phyloP scores from a whole-genome alignment of 2,888 invertebrate species.

The Clostera curtula region DNA sequence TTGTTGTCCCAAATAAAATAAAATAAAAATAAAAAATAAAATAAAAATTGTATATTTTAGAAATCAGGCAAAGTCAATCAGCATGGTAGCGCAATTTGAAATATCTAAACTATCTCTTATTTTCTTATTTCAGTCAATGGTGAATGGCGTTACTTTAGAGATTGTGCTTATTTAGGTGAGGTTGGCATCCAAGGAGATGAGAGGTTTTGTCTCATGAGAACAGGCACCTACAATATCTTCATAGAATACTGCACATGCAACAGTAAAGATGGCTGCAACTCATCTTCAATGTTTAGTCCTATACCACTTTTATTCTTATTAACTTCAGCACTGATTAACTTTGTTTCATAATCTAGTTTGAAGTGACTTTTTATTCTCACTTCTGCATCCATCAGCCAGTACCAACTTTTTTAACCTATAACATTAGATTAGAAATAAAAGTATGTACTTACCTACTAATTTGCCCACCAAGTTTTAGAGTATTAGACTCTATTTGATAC shows the following conservation, averaged over 20 bases:
- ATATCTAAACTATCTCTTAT: not conserved
- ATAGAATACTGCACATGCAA: conserved; percentile 95
- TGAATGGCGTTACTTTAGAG: conserved; percentile 90
- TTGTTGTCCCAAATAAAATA: too few relatives aligned
- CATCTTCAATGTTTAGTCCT: conserved; percentile 61
- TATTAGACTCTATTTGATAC: too few relatives aligned
- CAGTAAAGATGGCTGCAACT: conserved; percentile 93
- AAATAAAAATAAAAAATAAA: too few relatives aligned
- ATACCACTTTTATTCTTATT: conserved; percentile 31
- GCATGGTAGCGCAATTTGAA: too few relatives aligned
- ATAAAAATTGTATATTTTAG: too few relatives aligned
- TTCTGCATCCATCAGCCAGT: too few relatives aligned
- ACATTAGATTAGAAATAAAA: too few relatives aligned
- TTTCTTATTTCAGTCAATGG: conserved; percentile 80
- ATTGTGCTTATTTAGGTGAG: conserved; percentile 92
- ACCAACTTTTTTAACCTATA: too few relatives aligned
- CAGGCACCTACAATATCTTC: conserved; percentile 94
- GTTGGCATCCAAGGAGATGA: conserved; percentile 93
- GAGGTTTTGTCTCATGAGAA: conserved; percentile 91
- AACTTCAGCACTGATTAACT: conserved; percentile 10
- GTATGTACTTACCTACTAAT: too few relatives aligned
- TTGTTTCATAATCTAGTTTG: conserved; percentile 12
- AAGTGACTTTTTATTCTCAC: too few relatives aligned
- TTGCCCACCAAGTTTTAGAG: too few relatives aligned
- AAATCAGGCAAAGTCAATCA: too few relatives aligned